A percentile compares a stretch with the other conserved stretches of the same genome.
Conservation (phyloP, 2,888 invertebrate genomes). For the Galeopsomyia nigrocyanea region DNA sequence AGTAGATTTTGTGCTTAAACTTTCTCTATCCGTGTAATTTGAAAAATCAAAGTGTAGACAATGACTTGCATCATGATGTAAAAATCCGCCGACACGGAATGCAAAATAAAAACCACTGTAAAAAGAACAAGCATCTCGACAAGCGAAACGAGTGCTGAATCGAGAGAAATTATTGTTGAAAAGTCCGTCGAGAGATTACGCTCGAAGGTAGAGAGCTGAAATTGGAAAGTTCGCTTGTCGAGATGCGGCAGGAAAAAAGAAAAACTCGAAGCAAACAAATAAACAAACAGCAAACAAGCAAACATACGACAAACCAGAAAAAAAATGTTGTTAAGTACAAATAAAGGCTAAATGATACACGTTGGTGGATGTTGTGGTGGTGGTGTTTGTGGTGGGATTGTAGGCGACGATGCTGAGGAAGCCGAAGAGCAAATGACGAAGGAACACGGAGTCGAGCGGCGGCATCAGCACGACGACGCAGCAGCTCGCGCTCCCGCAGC, state of each 20-base stretch:
- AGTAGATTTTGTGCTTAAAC: neutral
- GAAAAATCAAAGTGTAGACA: neutral
- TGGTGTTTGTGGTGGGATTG: neutral
- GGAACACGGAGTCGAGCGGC: conserved; percentile 87
- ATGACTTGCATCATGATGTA: too few relatives aligned
- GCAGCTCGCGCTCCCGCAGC: conserved; percentile 71
- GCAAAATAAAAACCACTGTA: too few relatives aligned
- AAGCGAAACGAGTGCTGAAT: neutral
- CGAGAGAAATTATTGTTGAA: neutral
- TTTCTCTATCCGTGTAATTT: neutral
- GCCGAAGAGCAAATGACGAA: conserved; percentile 95
- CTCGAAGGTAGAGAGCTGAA: neutral
- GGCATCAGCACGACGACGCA: conserved; percentile 67
- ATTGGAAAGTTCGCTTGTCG: conserved; percentile 19
- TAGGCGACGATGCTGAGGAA: conserved; percentile 99
- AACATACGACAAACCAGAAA: too few relatives aligned
- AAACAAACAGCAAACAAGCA: too few relatives aligned
- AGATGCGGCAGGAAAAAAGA: neutral
- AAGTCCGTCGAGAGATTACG: neutral
- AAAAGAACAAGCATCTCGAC: neutral
- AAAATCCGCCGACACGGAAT: too few relatives aligned
- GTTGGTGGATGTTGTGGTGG: neutral
- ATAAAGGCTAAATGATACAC: neutral
- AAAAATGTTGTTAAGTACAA: too few relatives aligned
- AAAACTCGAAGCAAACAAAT: neutral